Base-by-base conservation (phyloP, 2,888 invertebrate species). In the Pinctada fucata region DNA sequence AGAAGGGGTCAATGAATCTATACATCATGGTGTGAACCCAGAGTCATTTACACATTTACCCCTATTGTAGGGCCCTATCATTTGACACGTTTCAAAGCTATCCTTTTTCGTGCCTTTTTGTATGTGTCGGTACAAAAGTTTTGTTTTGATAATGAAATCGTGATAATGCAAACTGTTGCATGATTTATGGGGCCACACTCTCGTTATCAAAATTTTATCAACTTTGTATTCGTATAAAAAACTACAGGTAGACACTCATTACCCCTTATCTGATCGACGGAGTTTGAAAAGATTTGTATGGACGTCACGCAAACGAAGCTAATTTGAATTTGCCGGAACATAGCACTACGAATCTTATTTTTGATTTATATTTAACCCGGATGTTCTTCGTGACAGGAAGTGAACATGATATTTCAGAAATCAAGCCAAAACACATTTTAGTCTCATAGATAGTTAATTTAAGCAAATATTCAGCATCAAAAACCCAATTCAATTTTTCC, bases 141-240 rank as follows among this genome's bases (percentile, higher is more conserved):
- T 58, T 58, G 6, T 6, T 10, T 10, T 13, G 58, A 58, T 58
- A 58, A 58, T 6, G 13, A 58, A 58, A 58, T 13, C 58, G 58
- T 58, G 58, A 58, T 58, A 58, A 58, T 58, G 58, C 58, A 58
- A 58, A 58, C 58, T 58, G 58, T 58, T 58, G 13, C 58, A 13
- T 58, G 58, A 58, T 58, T 58, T 58, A 58, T 58, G 6, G 58
- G 8, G 6, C 58, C 6, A 13, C 13, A 10, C 58, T 58, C 8
- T 58, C 13, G 58, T 58, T 13, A 6, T 58, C 13, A 0, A 58
- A 10, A 6, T 58, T 58, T 13, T 6, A 6, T 13, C 6, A 10
- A 6, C 13, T 58, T 6, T 58, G 6, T 58, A 13, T 58, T 58
- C 6, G 6, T 58, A 6, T 10, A 13, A 58, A 6, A 58, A 6